Percentiles rank a stretch among this genome's conserved stretches.
phyloP scores from a whole-genome alignment of 2,113 vertebrate species.

The Heterochromis multidens region DNA sequence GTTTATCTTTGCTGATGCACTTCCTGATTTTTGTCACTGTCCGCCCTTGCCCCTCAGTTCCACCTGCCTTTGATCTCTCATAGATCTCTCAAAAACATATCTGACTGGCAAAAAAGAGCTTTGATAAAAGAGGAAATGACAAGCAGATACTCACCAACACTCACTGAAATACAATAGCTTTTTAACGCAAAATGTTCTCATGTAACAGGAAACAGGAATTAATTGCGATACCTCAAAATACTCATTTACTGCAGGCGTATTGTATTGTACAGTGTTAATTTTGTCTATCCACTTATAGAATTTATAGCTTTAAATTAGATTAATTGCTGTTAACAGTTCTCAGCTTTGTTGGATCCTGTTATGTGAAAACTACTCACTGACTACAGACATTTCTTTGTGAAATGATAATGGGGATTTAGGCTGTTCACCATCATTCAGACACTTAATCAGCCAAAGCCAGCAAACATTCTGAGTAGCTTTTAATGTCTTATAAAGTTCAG shows the following conservation, averaged over 20 bases:
- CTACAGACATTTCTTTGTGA: not conserved
- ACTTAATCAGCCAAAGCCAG: not conserved
- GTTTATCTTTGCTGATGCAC: not conserved
- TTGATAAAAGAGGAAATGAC: not conserved
- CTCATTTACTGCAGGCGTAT: not conserved
- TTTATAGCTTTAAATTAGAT: not conserved
- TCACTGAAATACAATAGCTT: not conserved
- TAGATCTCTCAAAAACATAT: not conserved
- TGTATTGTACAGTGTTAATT: not conserved
- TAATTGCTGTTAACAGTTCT: not conserved
- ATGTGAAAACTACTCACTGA: not conserved
- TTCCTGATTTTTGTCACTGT: not conserved
- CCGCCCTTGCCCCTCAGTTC: not conserved
- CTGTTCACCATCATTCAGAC: not conserved
- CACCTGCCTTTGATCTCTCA: not conserved
- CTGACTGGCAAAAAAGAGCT: not conserved
- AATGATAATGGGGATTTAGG: not conserved
- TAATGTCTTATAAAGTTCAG: not conserved
- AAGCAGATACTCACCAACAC: not conserved
- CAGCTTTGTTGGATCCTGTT: not conserved
- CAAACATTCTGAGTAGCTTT: not conserved
- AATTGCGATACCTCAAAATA: not conserved
- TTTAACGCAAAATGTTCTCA: not conserved
- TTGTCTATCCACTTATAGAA: not conserved
- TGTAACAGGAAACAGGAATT: not conserved